Percentiles rank a stretch among this genome's conserved stretches.
Conservation (phyloP, 2,888 invertebrate species). For the Cryptus armator region DNA sequence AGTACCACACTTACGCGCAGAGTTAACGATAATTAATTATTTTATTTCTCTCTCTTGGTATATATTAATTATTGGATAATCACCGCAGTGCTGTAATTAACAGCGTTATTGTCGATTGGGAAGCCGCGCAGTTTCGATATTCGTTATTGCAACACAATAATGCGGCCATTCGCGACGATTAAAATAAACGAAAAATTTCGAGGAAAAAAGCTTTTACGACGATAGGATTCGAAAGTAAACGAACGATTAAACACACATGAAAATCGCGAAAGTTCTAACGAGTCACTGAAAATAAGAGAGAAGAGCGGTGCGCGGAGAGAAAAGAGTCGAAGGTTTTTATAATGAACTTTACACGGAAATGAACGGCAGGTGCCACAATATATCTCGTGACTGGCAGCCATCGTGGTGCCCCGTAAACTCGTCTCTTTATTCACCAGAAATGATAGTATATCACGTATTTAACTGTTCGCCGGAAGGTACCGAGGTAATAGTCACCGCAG, state of each 20-base stretch:
- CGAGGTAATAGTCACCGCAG: not conserved
- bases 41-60: constrained; percentile 33
- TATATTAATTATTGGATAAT: constrained; percentile 44
- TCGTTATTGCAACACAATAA: constrained; percentile 32
- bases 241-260: constrained; percentile 39
- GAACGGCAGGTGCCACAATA: constrained; percentile 33
- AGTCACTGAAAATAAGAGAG: constrained; percentile 32
- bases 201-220: constrained; percentile 33
- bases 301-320: constrained; percentile 5
- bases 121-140: constrained; percentile 24
- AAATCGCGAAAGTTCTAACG: constrained; percentile 45
- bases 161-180: constrained; percentile 3
- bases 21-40: constrained; percentile 60
- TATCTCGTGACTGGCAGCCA: constrained; percentile 61
- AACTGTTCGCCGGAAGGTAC: constrained; percentile 20
- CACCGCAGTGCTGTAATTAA: constrained; percentile 17
- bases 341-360: constrained; percentile 45
- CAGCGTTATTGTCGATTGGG: constrained; percentile 32
- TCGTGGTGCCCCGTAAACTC: constrained; percentile 46
- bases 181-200: constrained; percentile 15
- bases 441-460: constrained; percentile 45
- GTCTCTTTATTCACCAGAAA: constrained; percentile 51
- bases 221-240: not conserved
- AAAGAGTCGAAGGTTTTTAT: constrained; percentile 27
- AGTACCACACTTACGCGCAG: too few relatives aligned